Conservation (phyloP, 2,113 vertebrate genomes). For the Tauraco erythrolophus region DNA sequence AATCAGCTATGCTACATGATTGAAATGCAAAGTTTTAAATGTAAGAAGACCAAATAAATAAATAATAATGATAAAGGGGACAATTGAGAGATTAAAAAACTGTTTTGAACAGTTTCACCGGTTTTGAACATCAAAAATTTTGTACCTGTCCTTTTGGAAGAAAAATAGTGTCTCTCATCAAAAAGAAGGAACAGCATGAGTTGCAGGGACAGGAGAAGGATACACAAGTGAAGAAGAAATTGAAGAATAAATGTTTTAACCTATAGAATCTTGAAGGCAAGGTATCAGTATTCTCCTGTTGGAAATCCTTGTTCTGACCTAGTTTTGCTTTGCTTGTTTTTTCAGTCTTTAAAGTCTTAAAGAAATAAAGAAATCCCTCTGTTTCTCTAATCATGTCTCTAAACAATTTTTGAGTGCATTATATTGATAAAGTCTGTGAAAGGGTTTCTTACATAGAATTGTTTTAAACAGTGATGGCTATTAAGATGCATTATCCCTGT, state of each 20-base stretch:
- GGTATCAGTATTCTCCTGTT: background rate
- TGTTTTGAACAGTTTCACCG: background rate
- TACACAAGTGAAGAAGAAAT: background rate
- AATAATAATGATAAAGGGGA: background rate
- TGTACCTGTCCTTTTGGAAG: background rate
- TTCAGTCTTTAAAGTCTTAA: background rate
- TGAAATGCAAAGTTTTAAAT: background rate
- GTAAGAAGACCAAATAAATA: background rate
- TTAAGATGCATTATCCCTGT: background rate
- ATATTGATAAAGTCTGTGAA: background rate
- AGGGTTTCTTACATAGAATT: background rate
- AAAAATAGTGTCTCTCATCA: background rate
- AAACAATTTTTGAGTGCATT: background rate
- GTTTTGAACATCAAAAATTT: background rate
- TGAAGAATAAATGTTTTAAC: background rate
- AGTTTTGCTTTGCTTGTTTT: background rate
- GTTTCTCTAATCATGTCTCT: background rate
- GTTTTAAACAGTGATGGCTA: background rate
- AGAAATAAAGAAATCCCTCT: background rate
- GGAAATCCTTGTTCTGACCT: background rate
- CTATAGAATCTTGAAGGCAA: background rate
- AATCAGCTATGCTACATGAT: background rate
- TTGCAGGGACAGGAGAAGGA: background rate
- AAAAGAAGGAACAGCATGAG: background rate
- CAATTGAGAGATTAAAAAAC: background rate